A percentile compares a stretch with the other conserved stretches of the same genome.
Evolutionary conservation across 2,888 invertebrate species (phyloP).

Genomic region (Camptogramma bilineatum): DNA sequence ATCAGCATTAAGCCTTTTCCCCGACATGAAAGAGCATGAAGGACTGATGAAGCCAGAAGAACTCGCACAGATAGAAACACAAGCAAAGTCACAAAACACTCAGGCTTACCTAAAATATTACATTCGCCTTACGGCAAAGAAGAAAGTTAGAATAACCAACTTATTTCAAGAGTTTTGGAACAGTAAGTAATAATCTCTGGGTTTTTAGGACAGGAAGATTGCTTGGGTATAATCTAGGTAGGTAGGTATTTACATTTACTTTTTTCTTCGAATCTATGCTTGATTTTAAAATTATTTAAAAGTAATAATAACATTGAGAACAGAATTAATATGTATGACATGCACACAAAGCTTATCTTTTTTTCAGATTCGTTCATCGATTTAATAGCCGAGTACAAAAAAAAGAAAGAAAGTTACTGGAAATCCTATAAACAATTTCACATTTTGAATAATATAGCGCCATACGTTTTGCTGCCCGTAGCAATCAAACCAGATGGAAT

Average conservation of each 20-base stretch:
- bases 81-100: constrained; percentile 60
- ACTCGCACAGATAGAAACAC: constrained; percentile 58
- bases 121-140: constrained; percentile 50
- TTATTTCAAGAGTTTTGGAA: constrained; percentile 69
- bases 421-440: constrained; percentile 69
- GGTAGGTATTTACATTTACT: no score
- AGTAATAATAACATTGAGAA: no score
- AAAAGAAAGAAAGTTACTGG: constrained; percentile 61
- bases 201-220: constrained; percentile 30
- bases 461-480: constrained; percentile 70
- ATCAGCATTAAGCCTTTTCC: constrained; percentile 78
- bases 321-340: no score
- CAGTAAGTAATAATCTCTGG: constrained; percentile 52
- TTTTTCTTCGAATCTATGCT: no score
- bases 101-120: constrained; percentile 61
- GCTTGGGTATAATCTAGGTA: no score
- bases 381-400: constrained; percentile 62
- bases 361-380: constrained; percentile 76
- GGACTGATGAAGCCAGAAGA: constrained; percentile 67
- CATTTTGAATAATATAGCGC: constrained; percentile 63
- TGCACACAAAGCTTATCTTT: neutral
- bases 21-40: constrained; percentile 79
- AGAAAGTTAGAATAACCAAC: constrained; percentile 62
- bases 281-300: no score
- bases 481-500: constrained; percentile 72